Base-by-base conservation (phyloP, 1,140 invertebrate species). In the Dendrolimus punctatus region DNA sequence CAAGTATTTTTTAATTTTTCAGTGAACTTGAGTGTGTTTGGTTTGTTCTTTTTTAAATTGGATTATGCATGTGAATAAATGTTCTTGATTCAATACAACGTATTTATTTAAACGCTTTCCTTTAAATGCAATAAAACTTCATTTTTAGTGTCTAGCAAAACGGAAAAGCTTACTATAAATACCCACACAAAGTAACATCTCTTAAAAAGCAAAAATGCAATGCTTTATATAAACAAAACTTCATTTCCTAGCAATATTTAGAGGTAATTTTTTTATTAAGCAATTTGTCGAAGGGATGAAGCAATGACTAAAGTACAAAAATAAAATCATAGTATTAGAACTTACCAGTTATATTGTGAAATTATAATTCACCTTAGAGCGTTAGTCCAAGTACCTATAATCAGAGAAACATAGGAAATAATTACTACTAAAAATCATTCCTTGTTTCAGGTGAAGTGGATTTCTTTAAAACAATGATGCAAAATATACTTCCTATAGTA, bases 401-500 rank as follows among this genome's bases (percentile, higher is more conserved):
- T 45, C 6, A 45, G 43, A n/a, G n/a, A 45, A 9, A 10, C 6
- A 7, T 6, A n/a, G n/a, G 43, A 45, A 9, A n/a, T 9, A 45
- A 45, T 9, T 45, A n/a, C 43, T 5, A 8, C 43, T 9, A 39
- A 36, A n/a, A 39, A 57, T 76, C 70, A 23, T 23, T 80, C 63
- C 60, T 85, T 86, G 83, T 86, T 86, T 42, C 83, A 86, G 83
- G 83, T 83, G 80, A 86, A 57, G 68, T 80, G 73, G 80, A 84
- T 70, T 83, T 80, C 69, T 81, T 80, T 75, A 86, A 83, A 73
- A 69, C 74, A 53, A 80, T 83, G 74, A 80, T 83, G 78, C 75
- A 78, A 67, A 85, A 75, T 57, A 80, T 86, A 57, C 71, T 85
- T 66, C 80, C 80, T 40, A 67, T 82, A 50, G 64, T 83, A 57